phyloP scores from a whole-genome alignment of 2,888 invertebrate species.

The Macrophya annulata region DNA sequence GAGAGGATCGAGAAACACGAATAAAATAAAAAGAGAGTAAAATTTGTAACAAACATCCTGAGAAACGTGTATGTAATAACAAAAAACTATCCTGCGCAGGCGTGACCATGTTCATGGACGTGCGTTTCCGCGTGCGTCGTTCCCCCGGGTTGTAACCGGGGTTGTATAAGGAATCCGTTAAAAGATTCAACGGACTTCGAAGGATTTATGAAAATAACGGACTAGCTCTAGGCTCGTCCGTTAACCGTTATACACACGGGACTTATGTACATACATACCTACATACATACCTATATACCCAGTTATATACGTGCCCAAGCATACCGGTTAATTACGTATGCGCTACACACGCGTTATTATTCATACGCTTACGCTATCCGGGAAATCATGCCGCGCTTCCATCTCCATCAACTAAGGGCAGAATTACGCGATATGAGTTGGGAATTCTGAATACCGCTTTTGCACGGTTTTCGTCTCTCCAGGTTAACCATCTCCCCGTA shows the following conservation, averaged over 20 bases:
- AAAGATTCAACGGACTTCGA: constrained; percentile 47
- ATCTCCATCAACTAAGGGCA: constrained; percentile 43
- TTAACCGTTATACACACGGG: constrained; percentile 46
- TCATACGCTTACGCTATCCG: constrained; percentile 48
- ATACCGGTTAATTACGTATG: constrained; percentile 44
- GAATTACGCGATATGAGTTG: constrained; percentile 31
- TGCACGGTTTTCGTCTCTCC: background rate
- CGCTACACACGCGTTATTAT: constrained; percentile 49
- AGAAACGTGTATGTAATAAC: constrained; percentile 75
- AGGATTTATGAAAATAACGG: constrained; percentile 53
- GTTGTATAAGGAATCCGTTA: constrained; percentile 23
- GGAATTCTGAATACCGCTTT: constrained; percentile 16
- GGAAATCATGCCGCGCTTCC: constrained; percentile 45
- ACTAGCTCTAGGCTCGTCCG: constrained; percentile 40
- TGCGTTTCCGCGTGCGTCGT: constrained; percentile 8
- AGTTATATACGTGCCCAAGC: background rate
- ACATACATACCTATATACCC: background rate
- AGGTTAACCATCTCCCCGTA: background rate
- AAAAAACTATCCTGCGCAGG: constrained; percentile 62
- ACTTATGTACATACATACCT: background rate
- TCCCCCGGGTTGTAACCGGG: constrained; percentile 12
- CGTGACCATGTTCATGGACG: background rate
- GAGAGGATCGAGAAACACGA: constrained; percentile 53
- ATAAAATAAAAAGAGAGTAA: constrained; percentile 60
- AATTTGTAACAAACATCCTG: constrained; percentile 25